Conservation (phyloP, 2,797 vertebrate genomes). For the Enteromius argenteus region DNA sequence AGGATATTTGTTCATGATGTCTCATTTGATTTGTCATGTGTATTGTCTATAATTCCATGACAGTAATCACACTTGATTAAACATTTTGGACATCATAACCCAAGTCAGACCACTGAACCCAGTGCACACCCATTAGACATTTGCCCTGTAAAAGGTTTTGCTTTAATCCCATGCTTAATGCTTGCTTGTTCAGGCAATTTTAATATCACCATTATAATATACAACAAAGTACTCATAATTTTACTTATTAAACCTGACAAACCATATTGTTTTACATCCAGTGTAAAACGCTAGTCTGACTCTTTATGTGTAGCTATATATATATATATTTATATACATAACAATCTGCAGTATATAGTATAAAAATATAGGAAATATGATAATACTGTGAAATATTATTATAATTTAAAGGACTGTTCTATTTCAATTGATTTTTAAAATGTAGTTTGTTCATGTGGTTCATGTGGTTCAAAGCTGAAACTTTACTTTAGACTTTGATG, state of each 20-base stretch:
- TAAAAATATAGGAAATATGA: too few species aligned
- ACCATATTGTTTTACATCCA: conserved; percentile 3
- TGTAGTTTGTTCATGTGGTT: too few species aligned
- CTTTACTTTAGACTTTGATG: background rate
- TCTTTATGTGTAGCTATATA: background rate
- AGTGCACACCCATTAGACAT: conserved; percentile 30
- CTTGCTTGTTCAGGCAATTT: background rate
- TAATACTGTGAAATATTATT: background rate
- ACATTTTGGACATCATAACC: conserved; percentile 20
- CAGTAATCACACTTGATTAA: conserved; percentile 4
- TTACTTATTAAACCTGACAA: background rate
- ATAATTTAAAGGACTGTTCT: background rate
- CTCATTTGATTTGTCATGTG: background rate
- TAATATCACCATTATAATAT: conserved; percentile 22
- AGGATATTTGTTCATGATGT: conserved; percentile 34
- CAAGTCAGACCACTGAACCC: background rate
- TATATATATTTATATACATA: too few species aligned
- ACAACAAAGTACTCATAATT: background rate
- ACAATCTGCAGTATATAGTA: too few species aligned
- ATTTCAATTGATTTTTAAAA: background rate
- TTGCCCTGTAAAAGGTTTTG: background rate
- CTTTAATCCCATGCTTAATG: background rate
- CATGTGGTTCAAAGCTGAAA: background rate
- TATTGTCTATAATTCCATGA: background rate
- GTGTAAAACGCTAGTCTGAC: background rate